Evolutionary conservation across 2,888 invertebrate genomes (phyloP).

Genomic region (Sphecodes monilicornis): DNA sequence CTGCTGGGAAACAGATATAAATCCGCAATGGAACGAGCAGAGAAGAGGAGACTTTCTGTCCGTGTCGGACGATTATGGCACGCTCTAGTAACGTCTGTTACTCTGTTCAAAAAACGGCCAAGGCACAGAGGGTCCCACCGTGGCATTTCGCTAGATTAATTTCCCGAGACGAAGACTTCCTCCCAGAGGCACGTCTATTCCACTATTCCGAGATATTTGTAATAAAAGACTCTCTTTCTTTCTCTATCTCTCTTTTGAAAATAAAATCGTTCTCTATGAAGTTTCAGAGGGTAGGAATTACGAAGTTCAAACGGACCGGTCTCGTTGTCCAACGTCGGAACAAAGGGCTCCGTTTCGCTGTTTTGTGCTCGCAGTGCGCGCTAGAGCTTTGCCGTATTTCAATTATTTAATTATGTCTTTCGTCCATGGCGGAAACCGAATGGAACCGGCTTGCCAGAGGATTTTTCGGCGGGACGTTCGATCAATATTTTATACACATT

Average conservation of each 20-base stretch:
- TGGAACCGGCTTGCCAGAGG: no score
- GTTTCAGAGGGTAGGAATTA: not conserved
- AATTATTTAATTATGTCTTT: conserved; percentile 1
- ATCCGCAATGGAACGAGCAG: no score
- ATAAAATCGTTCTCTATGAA: not conserved
- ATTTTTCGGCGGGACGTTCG: no score
- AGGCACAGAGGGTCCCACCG: not conserved
- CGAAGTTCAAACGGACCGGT: not conserved
- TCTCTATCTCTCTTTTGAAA: conserved; percentile 51
- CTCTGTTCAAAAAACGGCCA: not conserved
- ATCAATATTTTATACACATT: no score
- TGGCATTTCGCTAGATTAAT: conserved; percentile 67
- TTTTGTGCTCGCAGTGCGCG: no score
- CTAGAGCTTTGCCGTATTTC: not conserved
- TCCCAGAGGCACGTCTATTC: conserved; percentile 16
- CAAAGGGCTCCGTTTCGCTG: not conserved
- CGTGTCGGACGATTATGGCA: no score
- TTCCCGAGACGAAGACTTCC: conserved; percentile 23
- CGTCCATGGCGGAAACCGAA: no score
- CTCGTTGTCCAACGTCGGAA: not conserved
- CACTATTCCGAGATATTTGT: conserved; percentile 64
- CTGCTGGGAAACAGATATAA: no score
- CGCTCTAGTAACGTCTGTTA: no score
- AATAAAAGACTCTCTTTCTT: conserved; percentile 63
- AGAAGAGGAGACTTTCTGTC: no score